A percentile compares a stretch with the other conserved stretches of the same genome.
These are phyloP conservation scores for Biston stratarius DNA, from an alignment of 2,888 invertebrate species.

Conservation along the genomic window DNA sequence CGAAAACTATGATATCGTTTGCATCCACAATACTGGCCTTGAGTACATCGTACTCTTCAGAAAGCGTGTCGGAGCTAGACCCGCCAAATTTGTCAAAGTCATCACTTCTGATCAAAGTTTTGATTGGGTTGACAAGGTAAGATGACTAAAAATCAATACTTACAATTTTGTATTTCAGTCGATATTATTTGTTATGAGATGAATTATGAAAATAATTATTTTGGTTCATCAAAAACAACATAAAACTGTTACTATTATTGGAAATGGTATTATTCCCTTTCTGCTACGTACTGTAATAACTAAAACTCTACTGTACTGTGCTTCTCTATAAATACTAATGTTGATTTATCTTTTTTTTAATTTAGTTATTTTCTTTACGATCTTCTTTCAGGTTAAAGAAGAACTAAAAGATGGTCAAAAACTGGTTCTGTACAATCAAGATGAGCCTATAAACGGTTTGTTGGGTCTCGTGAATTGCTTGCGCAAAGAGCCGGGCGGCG, in stretches of 20 bases:
- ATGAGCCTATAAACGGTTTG: slow-evolving; percentile 91
- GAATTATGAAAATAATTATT: no score
- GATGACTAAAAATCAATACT: not conserved
- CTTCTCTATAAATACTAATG: no score
- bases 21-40: slow-evolving; percentile 76
- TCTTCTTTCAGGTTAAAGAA: slow-evolving; percentile 59
- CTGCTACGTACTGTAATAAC: no score
- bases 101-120: slow-evolving; percentile 70
- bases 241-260: no score
- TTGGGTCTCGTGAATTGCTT: slow-evolving; percentile 96
- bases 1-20: slow-evolving; percentile 79
- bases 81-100: slow-evolving; percentile 80
- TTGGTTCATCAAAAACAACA: no score
- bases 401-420: slow-evolving; percentile 77
- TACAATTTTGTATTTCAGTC: no score
- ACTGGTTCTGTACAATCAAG: slow-evolving; percentile 89
- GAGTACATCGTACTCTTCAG: slow-evolving; percentile 85
- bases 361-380: not conserved
- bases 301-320: no score
- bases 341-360: no score
- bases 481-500: slow-evolving; percentile 92
- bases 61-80: slow-evolving; percentile 76
- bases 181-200: no score
- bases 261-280: no score
- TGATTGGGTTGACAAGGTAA: slow-evolving; percentile 82